phyloP scores from a whole-genome alignment of 2,888 invertebrate genomes.

The Taenaris catops region DNA sequence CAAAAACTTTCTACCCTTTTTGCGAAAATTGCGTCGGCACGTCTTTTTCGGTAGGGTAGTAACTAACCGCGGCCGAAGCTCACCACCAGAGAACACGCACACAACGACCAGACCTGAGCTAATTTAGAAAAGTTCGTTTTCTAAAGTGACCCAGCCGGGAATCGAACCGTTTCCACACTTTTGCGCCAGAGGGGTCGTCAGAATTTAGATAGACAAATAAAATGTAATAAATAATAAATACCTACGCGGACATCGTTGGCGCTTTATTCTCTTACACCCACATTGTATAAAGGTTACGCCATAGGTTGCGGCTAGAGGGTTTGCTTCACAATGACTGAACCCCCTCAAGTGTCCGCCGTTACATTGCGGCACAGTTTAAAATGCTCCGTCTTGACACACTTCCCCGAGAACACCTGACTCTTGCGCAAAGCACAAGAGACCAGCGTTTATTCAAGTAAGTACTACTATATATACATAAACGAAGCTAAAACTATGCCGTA shows the following conservation, averaged over 20 bases:
- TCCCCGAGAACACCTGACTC: conserved; percentile 40
- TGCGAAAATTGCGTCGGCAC: too few relatives aligned
- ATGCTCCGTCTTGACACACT: conserved; percentile 52
- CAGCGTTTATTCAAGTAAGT: conserved; percentile 5
- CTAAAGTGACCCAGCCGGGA: too few relatives aligned
- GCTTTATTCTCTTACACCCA: background rate
- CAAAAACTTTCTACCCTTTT: too few relatives aligned
- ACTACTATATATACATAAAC: background rate
- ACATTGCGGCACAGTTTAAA: conserved; percentile 37
- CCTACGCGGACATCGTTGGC: background rate
- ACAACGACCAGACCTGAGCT: too few relatives aligned
- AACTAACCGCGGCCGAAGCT: too few relatives aligned
- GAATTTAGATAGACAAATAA: too few relatives aligned
- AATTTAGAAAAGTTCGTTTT: too few relatives aligned
- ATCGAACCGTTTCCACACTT: too few relatives aligned
- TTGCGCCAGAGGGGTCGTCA: too few relatives aligned
- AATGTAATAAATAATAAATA: conserved; percentile 1
- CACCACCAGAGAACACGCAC: too few relatives aligned
- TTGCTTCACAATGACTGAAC: conserved; percentile 17
- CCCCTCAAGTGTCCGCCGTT: conserved; percentile 16
- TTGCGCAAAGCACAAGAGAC: conserved; percentile 21
- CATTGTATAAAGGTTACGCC: conserved; percentile 12
- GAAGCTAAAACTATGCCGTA: too few relatives aligned
- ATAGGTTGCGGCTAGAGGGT: conserved; percentile 3
- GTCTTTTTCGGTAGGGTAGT: too few relatives aligned